Percentiles rank a stretch among this genome's conserved stretches.
phyloP scores from a whole-genome alignment of 2,797 vertebrate species.

The Anniella stebbinsi region DNA sequence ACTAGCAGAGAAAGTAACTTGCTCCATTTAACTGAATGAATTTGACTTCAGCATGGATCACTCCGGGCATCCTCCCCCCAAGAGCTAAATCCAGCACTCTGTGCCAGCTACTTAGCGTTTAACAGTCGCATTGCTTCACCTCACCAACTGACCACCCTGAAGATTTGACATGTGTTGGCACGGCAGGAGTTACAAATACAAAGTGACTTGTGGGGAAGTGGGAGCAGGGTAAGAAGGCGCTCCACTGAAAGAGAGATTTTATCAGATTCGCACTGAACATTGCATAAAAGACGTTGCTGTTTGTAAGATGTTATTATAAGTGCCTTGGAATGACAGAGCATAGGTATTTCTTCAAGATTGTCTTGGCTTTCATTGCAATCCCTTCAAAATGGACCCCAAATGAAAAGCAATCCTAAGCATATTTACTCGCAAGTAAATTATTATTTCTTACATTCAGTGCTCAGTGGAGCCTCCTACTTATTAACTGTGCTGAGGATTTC shows the following conservation, averaged over 20 bases:
- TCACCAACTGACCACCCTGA: conserved; percentile 63
- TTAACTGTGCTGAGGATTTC: not conserved
- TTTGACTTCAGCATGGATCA: conserved; percentile 62
- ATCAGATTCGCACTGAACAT: conserved; percentile 34
- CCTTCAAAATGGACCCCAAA: conserved; percentile 33
- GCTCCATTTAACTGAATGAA: conserved; percentile 62
- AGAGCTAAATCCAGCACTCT: conserved; percentile 61
- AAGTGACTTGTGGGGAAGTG: not conserved
- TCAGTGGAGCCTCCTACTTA: not conserved
- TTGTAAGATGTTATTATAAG: conserved; percentile 9
- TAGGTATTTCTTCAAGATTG: not conserved
- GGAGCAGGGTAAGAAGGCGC: conserved; percentile 17
- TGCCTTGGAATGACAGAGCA: not conserved
- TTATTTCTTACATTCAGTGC: not conserved
- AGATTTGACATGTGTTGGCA: conserved; percentile 46
- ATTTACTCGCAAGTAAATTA: not conserved
- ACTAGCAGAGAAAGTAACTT: conserved; percentile 70
- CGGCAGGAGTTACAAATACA: conserved; percentile 39
- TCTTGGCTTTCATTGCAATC: conserved; percentile 50
- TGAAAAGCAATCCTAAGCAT: conserved; percentile 15
- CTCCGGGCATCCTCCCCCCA: conserved; percentile 27
- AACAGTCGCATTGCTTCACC: conserved; percentile 18
- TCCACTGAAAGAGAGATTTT: conserved; percentile 37
- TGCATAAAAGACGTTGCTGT: conserved; percentile 45
- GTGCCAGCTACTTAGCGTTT: conserved; percentile 57